Evolutionary conservation across 53 echinoderm and acorn worm species (phyloP).

Genomic region (Astropecten irregularis): DNA sequence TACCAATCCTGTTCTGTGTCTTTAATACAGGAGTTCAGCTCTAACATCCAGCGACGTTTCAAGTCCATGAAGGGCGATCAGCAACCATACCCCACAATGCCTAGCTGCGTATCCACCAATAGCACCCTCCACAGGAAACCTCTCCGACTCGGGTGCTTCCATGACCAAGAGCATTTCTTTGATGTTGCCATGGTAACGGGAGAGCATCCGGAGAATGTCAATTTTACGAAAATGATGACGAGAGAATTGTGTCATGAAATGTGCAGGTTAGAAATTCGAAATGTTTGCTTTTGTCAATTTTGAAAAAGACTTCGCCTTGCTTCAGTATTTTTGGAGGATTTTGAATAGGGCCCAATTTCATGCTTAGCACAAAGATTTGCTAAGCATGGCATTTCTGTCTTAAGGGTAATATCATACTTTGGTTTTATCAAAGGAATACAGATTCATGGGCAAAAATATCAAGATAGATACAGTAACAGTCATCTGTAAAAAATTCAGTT

Average conservation of each 20-base stretch:
- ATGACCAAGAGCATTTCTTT: conserved; percentile 50
- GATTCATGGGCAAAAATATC: too few species aligned
- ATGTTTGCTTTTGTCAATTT: neutral
- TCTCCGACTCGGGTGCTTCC: conserved; percentile 63
- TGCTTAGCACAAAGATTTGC: too few species aligned
- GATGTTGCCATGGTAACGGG: conserved; percentile 62
- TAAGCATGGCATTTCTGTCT: too few species aligned
- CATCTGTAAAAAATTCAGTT: too few species aligned
- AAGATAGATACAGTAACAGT: too few species aligned
- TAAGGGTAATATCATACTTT: too few species aligned
- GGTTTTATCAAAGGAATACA: too few species aligned
- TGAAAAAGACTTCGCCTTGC: too few species aligned
- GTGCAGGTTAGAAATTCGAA: conserved; percentile 54
- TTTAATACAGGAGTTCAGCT: conserved; percentile 52
- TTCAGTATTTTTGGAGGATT: too few species aligned
- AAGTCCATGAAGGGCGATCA: conserved; percentile 73
- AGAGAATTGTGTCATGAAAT: conserved; percentile 52
- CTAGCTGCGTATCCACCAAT: conserved; percentile 58
- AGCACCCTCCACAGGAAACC: conserved; percentile 51
- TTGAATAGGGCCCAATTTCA: too few species aligned
- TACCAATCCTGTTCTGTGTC: too few species aligned
- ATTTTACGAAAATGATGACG: conserved; percentile 62
- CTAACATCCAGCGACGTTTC: conserved; percentile 66
- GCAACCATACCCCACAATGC: conserved; percentile 70
- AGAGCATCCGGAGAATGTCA: conserved; percentile 42